These are phyloP conservation scores for cat (Felis catus) DNA, from an alignment of 2,113 vertebrate genomes.

Conservation along the genomic window DNA sequence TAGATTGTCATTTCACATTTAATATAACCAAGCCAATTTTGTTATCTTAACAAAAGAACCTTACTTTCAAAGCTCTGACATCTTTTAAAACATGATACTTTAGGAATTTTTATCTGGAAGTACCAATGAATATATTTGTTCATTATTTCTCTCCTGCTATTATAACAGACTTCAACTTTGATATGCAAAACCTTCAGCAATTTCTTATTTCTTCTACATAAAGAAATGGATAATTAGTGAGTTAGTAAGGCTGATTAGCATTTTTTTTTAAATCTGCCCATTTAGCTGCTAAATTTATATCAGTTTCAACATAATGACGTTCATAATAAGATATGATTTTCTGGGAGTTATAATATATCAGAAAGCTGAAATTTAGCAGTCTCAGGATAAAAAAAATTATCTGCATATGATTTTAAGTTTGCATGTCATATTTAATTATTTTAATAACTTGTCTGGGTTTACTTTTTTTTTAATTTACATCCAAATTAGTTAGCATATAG, in stretches of 20 bases:
- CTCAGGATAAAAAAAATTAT: neutral
- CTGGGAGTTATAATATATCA: neutral
- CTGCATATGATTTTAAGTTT: neutral
- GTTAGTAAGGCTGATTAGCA: constrained; percentile 4
- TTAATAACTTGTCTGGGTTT: neutral
- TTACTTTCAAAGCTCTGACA: neutral
- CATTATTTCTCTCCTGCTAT: constrained; percentile 3
- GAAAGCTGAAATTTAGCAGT: constrained; percentile 11
- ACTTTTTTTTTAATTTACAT: neutral
- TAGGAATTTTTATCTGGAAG: constrained; percentile 30
- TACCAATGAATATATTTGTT: neutral
- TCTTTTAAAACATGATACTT: constrained; percentile 11
- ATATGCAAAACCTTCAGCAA: constrained; percentile 27
- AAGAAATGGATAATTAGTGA: constrained; percentile 53
- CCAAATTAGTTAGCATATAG: too few relatives aligned
- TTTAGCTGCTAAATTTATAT: constrained; percentile 54
- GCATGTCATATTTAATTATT: neutral
- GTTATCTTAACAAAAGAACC: neutral
- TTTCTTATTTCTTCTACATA: constrained; percentile 19
- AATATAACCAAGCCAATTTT: neutral
- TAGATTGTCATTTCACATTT: neutral
- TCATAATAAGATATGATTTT: constrained; percentile 30
- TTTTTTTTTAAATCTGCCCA: neutral
- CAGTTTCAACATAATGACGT: constrained; percentile 54
- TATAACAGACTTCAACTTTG: neutral